Percentiles rank a stretch among this genome's conserved stretches.
Conservation (phyloP, 1,140 invertebrate species). For the Delia radicum region DNA sequence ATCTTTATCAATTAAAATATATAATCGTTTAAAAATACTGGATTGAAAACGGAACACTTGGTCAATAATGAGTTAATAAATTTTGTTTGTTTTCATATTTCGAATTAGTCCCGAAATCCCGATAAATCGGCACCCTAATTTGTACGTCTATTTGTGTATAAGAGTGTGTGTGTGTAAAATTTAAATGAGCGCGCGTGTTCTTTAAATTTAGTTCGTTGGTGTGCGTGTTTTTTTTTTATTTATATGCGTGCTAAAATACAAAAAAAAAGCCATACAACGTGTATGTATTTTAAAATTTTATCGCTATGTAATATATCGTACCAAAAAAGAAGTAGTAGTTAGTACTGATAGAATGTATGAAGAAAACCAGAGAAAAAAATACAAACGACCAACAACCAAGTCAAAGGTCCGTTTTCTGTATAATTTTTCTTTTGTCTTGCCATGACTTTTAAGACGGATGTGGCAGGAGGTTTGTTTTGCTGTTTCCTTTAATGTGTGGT, state of each 20-base stretch:
- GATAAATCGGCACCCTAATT: no score
- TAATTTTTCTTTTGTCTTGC: not conserved
- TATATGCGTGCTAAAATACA: not conserved
- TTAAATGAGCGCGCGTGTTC: conserved; percentile 21
- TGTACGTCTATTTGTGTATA: not conserved
- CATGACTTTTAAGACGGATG: not conserved
- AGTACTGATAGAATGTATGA: not conserved
- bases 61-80: no score
- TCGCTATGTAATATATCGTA: not conserved
- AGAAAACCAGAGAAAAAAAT: not conserved
- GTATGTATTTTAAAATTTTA: not conserved
- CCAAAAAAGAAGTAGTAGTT: not conserved
- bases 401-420: not conserved
- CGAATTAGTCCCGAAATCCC: no score
- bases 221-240: not conserved
- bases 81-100: no score
- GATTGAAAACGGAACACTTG: no score
- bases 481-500: not conserved
- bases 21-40: no score
- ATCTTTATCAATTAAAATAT: no score
- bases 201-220: not conserved
- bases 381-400: not conserved
- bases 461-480: not conserved
- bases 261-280: not conserved
- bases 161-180: not conserved